phyloP scores from a whole-genome alignment of 2,797 vertebrate species.

The Poecile montanus region DNA sequence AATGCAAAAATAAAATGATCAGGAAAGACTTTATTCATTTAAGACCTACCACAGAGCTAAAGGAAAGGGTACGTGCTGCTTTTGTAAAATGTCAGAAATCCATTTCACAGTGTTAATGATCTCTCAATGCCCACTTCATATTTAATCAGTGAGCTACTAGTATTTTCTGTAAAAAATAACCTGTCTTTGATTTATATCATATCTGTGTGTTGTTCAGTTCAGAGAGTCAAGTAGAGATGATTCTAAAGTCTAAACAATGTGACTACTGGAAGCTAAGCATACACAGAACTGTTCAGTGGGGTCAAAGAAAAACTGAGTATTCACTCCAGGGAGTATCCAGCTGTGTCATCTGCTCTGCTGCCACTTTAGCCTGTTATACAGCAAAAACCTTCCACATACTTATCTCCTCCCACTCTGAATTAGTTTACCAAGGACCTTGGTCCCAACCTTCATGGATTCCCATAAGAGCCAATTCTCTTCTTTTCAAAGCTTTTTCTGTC shows the following conservation, averaged over 20 bases:
- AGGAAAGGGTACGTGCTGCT: conserved; percentile 5
- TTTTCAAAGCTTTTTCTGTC: conserved; percentile 2
- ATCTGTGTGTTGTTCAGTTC: not conserved
- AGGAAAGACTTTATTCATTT: conserved; percentile 6
- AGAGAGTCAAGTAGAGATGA: not conserved
- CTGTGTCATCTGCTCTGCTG: not conserved
- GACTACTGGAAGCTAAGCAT: not conserved
- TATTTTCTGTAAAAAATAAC: not conserved
- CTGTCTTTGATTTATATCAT: not conserved
- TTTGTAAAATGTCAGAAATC: conserved; percentile 41
- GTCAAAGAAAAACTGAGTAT: not conserved
- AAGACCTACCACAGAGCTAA: conserved; percentile 24
- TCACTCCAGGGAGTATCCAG: not conserved
- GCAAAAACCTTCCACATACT: not conserved
- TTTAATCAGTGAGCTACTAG: conserved; percentile 29
- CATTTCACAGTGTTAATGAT: conserved; percentile 28
- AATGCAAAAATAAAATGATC: conserved; percentile 3
- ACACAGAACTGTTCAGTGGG: not conserved
- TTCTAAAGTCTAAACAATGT: not conserved
- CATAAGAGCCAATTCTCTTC: not conserved
- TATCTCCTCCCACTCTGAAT: not conserved
- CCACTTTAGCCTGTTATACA: not conserved
- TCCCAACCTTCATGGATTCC: conserved; percentile 7
- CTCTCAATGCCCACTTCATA: conserved; percentile 42
- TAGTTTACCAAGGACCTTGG: not conserved